Conservation (phyloP, 1,140 invertebrate species). For the Drosophila bocqueti region DNA sequence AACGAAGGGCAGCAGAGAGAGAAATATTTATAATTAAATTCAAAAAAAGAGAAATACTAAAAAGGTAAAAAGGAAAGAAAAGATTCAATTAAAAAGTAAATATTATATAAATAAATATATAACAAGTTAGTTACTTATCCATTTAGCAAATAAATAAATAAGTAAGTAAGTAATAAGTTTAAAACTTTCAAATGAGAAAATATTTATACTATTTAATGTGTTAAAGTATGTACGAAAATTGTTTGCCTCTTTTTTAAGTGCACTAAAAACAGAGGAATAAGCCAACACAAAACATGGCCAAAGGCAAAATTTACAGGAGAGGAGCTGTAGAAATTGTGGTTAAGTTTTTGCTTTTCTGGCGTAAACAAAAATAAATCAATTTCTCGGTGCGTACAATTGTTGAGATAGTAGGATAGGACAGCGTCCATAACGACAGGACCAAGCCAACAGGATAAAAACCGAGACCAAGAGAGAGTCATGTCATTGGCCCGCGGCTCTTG, state of each 20-base stretch:
- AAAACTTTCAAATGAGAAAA: not conserved
- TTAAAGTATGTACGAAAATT: not conserved
- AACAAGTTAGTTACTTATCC: no score
- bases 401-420: constrained; percentile 37
- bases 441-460: constrained; percentile 38
- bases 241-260: not conserved
- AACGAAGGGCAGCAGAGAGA: constrained; percentile 36
- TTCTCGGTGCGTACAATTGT: constrained; percentile 64
- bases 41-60: not conserved
- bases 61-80: no score
- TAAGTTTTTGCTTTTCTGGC: constrained; percentile 63
- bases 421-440: constrained; percentile 66
- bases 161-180: no score
- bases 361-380: constrained; percentile 82
- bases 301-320: constrained; percentile 9
- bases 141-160: not conserved
- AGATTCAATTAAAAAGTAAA: no score
- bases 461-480: constrained; percentile 39
- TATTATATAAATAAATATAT: no score
- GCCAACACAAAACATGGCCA: constrained; percentile 39
- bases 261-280: constrained; percentile 19
- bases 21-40: not conserved
- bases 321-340: constrained; percentile 26
- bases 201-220: not conserved
- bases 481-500: constrained; percentile 54